Evolutionary conservation across 2,113 vertebrate species (phyloP), one percentile per base, ranked within the genome.

Genomic region (Mesocricetus auratus): DNA sequence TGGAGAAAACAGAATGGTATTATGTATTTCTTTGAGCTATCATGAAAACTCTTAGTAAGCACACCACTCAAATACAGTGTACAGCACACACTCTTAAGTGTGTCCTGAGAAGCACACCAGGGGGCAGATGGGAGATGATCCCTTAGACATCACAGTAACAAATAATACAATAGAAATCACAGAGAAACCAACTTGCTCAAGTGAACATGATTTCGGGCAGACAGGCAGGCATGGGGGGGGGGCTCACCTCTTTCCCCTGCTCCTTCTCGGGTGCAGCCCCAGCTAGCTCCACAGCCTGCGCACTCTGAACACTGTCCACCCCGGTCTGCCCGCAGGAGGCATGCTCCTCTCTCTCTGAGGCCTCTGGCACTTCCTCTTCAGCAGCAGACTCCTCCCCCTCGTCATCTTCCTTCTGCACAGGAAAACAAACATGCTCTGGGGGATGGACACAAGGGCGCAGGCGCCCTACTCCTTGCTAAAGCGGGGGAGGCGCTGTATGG

Each of bases 211-310:
- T 24, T 85, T 89, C 39, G 33, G 33, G 69, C 1, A 60, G 29
- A 7, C 29, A 79, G 68, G 12, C 12, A 94, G 31, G 22, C 47
- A 36, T 45, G 29, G 1, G 31, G 69, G 31, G 69, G n/a, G 21
- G n/a, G 7, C 39, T 96, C 60, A 99, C 99, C 99, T 99, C 99
- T 98, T 99, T 99, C 17, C 99, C 99, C 10, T 99, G 97, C 74
- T 99, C 99, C 97, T 75, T 99, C 98, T 99, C 99, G 0, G 99
- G 99, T 0, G 99, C 99, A 2, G 99, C 98, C 89, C 99, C 99
- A 47, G 99, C 99, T 97, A 99, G 96, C 98, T 99, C 99, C 96
- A 99, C 98, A 0, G 99, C 99, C 3, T 98, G 98, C 0, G 99
- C 98, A 5, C 99, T 99, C 98, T 99, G 99, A 89, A 99, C 47